Evolutionary conservation across 2,888 invertebrate species (phyloP).

Genomic region (Eristalis tenax): DNA sequence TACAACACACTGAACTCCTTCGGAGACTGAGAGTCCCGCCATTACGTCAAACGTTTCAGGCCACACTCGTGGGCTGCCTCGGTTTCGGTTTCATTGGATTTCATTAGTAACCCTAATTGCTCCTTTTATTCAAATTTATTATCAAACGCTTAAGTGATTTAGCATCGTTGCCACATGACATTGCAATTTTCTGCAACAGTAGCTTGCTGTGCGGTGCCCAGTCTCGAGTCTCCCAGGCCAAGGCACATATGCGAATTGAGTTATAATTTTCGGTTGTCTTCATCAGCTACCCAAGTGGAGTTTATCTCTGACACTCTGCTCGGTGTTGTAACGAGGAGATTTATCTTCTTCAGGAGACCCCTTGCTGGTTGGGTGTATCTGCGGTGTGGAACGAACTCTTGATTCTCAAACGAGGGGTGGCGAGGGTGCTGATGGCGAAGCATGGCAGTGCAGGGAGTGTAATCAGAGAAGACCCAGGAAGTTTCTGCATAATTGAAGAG

Average conservation of each 20-base stretch:
- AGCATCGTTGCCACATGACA: conserved; percentile 31
- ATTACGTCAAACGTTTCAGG: conserved; percentile 54
- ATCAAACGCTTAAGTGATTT: conserved; percentile 69
- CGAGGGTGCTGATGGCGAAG: neutral
- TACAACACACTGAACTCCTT: conserved; percentile 24
- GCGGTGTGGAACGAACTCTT: neutral
- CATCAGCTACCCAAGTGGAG: conserved; percentile 56
- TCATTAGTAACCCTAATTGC: conserved; percentile 68
- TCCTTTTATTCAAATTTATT: conserved; percentile 71
- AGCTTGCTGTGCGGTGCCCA: conserved; percentile 3
- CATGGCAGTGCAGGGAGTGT: neutral
- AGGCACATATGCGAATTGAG: conserved; percentile 48
- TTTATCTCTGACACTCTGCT: conserved; percentile 61
- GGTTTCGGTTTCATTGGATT: conserved; percentile 64
- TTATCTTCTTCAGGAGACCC: conserved; percentile 27
- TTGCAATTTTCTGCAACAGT: conserved; percentile 68
- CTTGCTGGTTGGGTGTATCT: neutral
- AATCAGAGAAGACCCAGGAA: neutral
- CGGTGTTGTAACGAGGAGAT: conserved; percentile 44
- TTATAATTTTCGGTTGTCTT: conserved; percentile 67
- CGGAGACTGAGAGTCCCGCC: conserved; percentile 15
- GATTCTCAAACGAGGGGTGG: neutral
- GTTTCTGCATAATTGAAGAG: neutral
- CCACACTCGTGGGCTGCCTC: conserved; percentile 24
- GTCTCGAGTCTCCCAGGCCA: neutral